Base-by-base conservation (phyloP, 2,113 vertebrate species). In the Chiloscyllium plagiosum region DNA sequence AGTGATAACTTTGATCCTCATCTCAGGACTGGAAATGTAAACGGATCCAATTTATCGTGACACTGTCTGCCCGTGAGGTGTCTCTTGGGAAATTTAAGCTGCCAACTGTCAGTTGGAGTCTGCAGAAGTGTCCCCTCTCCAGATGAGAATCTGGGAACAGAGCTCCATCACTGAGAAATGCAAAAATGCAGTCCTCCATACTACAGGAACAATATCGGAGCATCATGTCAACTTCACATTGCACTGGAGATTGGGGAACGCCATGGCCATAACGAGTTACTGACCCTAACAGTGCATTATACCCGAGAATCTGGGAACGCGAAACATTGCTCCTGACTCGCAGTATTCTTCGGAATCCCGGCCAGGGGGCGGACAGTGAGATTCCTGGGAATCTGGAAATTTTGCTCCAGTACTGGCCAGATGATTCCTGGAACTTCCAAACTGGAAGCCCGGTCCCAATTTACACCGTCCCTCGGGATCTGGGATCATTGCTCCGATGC, bases 61-160 rank as follows among this genome's bases (percentile, higher is more conserved):
- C 80, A 37, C 37, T 19, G 80, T 1, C 37, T 7, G 80, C 5
- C 20, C 6, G 76, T 4, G 37, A 42, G 19, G 6, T 5, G 1
- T 5, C 80, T 20, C 37, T 47, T 22, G 19, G 80, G 80, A 83
- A 83, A 19, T 83, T 17, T 47, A 1, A 37, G 80, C 37, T 83
- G 37, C 0, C 5, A 1, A 37, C n/a, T 6, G 17, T 20, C 80
- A 47, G 37, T 83, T 5, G 42, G 37, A 83, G 7, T 22, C 80
- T 83, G 37, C 37, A 47, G n/a, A 3, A 47, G 0, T 4, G 1
- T 0, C 8, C 52, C 50, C 24, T 0, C 0, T 15, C 8, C 50
- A 90, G 22, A 4, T 17, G 26, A 29, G 3, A 33, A n/a, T 89
- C 50, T 33, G 7, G 85, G 22, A 87, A 42, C 78, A 4, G 2